A percentile compares a stretch with the other conserved stretches of the same genome.
These are phyloP conservation scores for Manacus vitellinus DNA, from an alignment of 2,113 vertebrate species.

Conservation along the genomic window DNA sequence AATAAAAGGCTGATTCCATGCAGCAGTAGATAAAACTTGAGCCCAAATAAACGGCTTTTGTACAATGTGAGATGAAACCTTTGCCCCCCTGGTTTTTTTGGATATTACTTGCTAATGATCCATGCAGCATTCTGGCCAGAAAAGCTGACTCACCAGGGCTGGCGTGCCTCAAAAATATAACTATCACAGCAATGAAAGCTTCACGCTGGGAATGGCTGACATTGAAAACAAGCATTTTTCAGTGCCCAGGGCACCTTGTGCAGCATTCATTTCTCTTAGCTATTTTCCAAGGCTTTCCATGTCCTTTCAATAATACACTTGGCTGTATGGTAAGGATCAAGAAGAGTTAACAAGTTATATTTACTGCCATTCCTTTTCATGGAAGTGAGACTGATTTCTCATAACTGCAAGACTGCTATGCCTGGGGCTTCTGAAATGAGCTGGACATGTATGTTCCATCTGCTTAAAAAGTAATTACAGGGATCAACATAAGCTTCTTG, in stretches of 20 bases:
- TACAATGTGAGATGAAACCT: not conserved
- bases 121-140: not conserved
- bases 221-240: not conserved
- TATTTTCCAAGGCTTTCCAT: not conserved
- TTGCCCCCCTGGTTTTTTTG: not conserved
- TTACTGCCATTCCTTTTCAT: not conserved
- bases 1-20: not conserved
- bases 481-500: constrained; percentile 18
- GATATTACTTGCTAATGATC: not conserved
- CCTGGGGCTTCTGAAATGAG: not conserved
- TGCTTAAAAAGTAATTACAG: constrained; percentile 33
- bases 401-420: not conserved
- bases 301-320: not conserved
- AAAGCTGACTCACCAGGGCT: not conserved
- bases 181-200: not conserved
- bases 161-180: not conserved
- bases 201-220: not conserved
- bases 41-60: not conserved
- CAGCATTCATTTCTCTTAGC: not conserved
- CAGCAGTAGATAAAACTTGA: not conserved
- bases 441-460: not conserved
- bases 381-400: not conserved
- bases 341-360: not conserved
- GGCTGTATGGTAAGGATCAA: not conserved
- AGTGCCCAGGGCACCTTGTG: not conserved